These are phyloP conservation scores for Corvus moneduloides DNA, from an alignment of 2,113 vertebrate species.

Conservation along the genomic window DNA sequence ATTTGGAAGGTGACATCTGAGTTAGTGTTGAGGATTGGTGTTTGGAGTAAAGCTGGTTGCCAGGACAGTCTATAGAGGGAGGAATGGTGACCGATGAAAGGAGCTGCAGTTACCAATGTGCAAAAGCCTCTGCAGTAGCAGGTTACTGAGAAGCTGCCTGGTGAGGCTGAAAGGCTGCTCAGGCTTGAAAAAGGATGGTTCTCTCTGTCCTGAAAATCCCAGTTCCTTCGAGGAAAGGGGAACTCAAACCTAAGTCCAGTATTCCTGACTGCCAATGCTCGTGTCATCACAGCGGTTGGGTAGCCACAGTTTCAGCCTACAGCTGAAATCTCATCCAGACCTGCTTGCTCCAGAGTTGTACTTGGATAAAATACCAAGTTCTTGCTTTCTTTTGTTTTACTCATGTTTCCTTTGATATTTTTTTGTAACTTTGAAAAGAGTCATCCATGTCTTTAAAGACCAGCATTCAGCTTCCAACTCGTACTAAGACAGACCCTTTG, in stretches of 20 bases:
- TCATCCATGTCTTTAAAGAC: not conserved
- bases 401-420: not conserved
- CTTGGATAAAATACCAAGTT: not conserved
- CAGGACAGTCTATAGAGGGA: not conserved
- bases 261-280: not conserved
- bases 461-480: not conserved
- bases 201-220: not conserved
- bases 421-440: not conserved
- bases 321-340: not conserved
- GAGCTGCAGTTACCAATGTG: rapidly evolving
- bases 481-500: not conserved
- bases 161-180: not conserved
- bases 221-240: not conserved
- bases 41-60: not conserved
- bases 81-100: not conserved
- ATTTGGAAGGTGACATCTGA: not conserved
- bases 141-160: not conserved
- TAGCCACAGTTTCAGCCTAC: not conserved
- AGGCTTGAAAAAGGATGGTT: not conserved
- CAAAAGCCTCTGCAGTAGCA: not conserved
- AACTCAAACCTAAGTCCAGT: not conserved
- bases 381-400: not conserved
- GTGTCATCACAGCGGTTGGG: rapidly evolving
- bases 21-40: not conserved
- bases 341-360: not conserved